phyloP scores from a whole-genome alignment of 1,140 invertebrate genomes.

The Harpegnathos saltator region DNA sequence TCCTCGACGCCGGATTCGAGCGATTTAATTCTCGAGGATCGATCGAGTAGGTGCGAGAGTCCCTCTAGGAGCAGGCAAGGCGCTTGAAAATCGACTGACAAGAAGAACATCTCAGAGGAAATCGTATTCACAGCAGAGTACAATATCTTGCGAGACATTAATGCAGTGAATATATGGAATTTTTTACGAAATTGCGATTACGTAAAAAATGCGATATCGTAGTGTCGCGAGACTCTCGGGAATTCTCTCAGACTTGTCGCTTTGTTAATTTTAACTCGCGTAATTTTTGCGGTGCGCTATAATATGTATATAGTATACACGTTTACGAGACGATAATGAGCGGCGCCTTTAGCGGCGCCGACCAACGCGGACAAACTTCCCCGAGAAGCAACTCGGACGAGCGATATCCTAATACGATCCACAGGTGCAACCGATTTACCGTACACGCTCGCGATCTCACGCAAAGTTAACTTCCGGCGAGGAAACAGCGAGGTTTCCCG shows the following conservation, averaged over 20 bases:
- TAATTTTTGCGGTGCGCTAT: neutral
- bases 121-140: no score
- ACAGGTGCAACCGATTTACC: conserved; percentile 12
- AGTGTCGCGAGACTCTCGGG: neutral
- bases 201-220: no score
- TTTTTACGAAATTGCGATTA: no score
- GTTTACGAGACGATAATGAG: conserved; percentile 7
- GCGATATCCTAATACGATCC: conserved; percentile 10
- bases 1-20: neutral
- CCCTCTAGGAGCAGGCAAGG: no score
- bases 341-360: neutral
- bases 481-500: conserved; percentile 14
- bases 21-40: neutral
- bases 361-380: neutral
- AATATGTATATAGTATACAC: neutral
- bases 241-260: conserved; percentile 11
- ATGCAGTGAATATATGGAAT: no score
- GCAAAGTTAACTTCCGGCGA: conserved; percentile 25
- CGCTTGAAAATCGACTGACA: no score
- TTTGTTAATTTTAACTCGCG: conserved; percentile 13
- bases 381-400: conserved; percentile 16
- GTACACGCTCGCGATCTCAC: conserved; percentile 8
- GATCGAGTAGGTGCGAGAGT: neutral
- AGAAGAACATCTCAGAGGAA: no score
- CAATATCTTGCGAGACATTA: no score